Evolutionary conservation across 2,888 invertebrate genomes (phyloP), one percentile per base, ranked within the genome.

Genomic region (Stegana nigrithorax): DNA sequence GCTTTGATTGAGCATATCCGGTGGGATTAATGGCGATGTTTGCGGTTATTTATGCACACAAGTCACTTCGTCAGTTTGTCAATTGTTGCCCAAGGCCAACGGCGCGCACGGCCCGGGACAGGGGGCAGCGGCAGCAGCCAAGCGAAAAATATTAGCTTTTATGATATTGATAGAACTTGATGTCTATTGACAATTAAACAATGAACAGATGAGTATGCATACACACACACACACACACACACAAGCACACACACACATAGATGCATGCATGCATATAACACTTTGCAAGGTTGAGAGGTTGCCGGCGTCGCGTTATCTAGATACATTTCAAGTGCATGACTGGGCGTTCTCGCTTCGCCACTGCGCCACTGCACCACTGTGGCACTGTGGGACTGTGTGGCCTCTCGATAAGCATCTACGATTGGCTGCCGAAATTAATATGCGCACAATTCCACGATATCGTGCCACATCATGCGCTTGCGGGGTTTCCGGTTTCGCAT

Each of bases 1-100:
- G 80, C 76, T 79, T 78, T 83, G 83, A 84, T 83, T 83, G 83
- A 84, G 78, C 78, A 81, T 80, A 83, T 83, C 84, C 83, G 78
- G 72, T 74, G 84, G 83, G 81, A 83, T 83, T 80, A 82, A 73
- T 76, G 71, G 70, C 72, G 73, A 67, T 73, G 71, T 68, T 69
- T 72, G 72, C 59, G 69, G 73, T 64, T 71, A 70, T 65, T 66
- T 65, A 66, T 70, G 67, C 67, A 63, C 68, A 67, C 67, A 68
- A 73, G 71, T 69, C 73, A 69, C 59, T 64, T 66, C 66, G 68
- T 63, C 67, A 64, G 67, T 64, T 61, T 36, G 53, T 32, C 39
- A 53, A 42, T 44, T 39, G 26, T n/a, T 25, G 36, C n/a, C 39
- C n/a, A n/a, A n/a, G n/a, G n/a, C n/a, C n/a, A n/a, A n/a, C n/a